phyloP scores from a whole-genome alignment of 2,113 vertebrate species.

The Gopherus evgoodei region DNA sequence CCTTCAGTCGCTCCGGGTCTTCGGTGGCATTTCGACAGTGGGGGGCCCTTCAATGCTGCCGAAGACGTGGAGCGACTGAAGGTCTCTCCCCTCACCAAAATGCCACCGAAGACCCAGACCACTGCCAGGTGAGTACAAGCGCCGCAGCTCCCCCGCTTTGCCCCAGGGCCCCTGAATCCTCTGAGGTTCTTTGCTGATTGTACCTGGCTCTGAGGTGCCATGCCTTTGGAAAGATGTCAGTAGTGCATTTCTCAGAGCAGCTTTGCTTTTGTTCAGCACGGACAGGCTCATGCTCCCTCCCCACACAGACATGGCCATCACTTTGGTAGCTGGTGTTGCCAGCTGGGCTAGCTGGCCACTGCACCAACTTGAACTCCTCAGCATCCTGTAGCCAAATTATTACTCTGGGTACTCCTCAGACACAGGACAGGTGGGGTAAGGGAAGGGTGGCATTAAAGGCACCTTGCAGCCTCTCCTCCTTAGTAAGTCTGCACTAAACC shows the following conservation, averaged over 20 bases:
- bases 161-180: too few relatives aligned
- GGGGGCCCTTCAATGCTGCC: too few relatives aligned
- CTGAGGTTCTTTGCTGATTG: not conserved
- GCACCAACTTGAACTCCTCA: not conserved
- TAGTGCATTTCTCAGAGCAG: not conserved
- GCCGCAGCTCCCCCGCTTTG: too few relatives aligned
- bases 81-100: too few relatives aligned
- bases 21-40: too few relatives aligned
- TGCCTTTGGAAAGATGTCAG: accelerated
- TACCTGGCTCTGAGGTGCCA: not conserved
- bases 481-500: conserved; percentile 16
- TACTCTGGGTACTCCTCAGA: not conserved
- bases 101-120: too few relatives aligned
- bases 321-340: not conserved
- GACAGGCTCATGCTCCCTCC: accelerated
- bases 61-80: too few relatives aligned
- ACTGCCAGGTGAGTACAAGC: too few relatives aligned
- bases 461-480: not conserved
- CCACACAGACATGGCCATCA: not conserved
- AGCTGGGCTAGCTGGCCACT: not conserved
- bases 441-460: not conserved
- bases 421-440: not conserved
- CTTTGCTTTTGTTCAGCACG: not conserved
- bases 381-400: accelerated
- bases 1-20: too few relatives aligned